Conservation (phyloP, 2,113 vertebrate species). For the Oryzias celebensis region DNA sequence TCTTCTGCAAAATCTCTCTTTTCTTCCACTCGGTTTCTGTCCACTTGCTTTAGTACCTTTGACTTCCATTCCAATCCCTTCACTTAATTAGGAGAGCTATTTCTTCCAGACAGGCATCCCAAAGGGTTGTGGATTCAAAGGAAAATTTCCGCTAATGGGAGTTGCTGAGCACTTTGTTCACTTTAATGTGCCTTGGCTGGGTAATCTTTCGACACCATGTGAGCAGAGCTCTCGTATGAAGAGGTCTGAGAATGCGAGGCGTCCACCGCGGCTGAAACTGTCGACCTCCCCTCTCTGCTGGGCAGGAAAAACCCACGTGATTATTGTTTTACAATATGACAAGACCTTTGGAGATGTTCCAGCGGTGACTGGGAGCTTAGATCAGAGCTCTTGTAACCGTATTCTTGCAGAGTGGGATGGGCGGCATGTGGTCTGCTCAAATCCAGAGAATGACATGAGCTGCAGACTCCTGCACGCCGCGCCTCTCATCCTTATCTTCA, state of each 20-base stretch:
- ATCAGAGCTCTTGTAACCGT: neutral
- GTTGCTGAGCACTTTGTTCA: conserved; percentile 61
- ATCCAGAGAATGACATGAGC: too few relatives aligned
- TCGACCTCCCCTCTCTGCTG: conserved; percentile 6
- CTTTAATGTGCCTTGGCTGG: conserved; percentile 51
- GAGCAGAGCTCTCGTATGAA: conserved; percentile 18
- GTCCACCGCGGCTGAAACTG: conserved; percentile 11
- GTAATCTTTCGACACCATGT: conserved; percentile 52
- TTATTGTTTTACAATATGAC: conserved; percentile 1
- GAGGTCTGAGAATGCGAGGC: conserved; percentile 43
- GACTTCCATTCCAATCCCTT: conserved; percentile 40
- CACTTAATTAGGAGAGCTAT: conserved; percentile 65
- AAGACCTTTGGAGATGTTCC: too few relatives aligned
- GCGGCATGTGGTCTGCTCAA: too few relatives aligned
- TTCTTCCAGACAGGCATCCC: conserved; percentile 60
- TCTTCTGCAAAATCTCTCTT: conserved; percentile 40
- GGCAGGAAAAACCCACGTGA: conserved; percentile 11
- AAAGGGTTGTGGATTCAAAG: conserved; percentile 49
- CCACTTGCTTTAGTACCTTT: conserved; percentile 29
- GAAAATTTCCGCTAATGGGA: conserved; percentile 61
- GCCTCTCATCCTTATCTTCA: too few relatives aligned
- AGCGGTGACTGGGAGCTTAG: neutral
- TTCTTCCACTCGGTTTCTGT: conserved; percentile 54
- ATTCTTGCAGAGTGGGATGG: too few relatives aligned
- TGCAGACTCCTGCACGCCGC: too few relatives aligned